Evolutionary conservation across 1,140 invertebrate species (phyloP), one percentile per base, ranked within the genome.

Genomic region (Trigoniulus corallinus): DNA sequence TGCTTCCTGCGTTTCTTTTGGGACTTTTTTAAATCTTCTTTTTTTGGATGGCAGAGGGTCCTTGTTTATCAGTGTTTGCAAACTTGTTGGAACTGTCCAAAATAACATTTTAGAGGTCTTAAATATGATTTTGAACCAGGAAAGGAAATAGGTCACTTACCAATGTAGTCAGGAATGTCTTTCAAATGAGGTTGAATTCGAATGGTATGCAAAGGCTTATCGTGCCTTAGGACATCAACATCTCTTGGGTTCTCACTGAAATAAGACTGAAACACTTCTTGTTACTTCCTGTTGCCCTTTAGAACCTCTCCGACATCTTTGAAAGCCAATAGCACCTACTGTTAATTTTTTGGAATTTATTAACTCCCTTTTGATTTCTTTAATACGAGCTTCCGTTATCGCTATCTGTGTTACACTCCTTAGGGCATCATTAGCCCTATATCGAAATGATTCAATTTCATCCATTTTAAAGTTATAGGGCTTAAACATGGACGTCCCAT

Each of bases 201-300:
- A 0, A 94, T 81, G 1, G 81, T 84, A 59, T 88, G 85, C n/a
- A 92, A 64, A 1, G 84, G 58, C 66, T 88, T 92, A 59, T 98
- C 94, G 62, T 97, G 88, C 15, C 88, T 71, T 3, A 98, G 67
- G 0, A 91, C 78, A 57, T 87, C 77, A 15, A 93, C 65, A 65
- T 98, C 95, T 25, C 76, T 73, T 0, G 94, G 89, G 70, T 98
- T 95, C 53, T 94, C 86, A 61, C 92, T 82, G 68, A 98, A 98
- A 66, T 91, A 96, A 10, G 81, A 77, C 77, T 84, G 63, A 23
- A 53, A 55, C 7, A 7, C 29, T 7, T 34, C 15, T 34, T 7
- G 15, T 34, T 15, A 34, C 29, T 34, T 7, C 15, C 15, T 15
- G 29, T 34, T 34, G 29, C 29, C 7, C 29, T 34, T 7, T 7